A percentile compares a stretch with the other conserved stretches of the same genome.
phyloP scores from a whole-genome alignment of 2,797 vertebrate species.

The Lerista edwardsae region DNA sequence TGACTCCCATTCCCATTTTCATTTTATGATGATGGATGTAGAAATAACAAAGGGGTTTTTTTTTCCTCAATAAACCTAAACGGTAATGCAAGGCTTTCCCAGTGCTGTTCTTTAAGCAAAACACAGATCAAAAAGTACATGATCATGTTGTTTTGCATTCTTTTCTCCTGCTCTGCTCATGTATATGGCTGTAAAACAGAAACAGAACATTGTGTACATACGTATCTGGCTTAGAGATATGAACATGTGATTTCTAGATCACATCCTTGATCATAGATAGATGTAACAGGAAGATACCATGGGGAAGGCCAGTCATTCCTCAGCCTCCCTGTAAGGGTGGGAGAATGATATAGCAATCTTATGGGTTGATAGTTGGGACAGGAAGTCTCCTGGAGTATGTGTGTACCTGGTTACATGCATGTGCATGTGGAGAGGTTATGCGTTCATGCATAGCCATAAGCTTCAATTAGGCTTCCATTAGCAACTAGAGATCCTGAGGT shows the following conservation, averaged over 20 bases:
- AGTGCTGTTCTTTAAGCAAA: not conserved
- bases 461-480: not conserved
- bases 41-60: not conserved
- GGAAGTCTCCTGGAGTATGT: not conserved
- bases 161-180: too few species aligned
- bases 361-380: not conserved
- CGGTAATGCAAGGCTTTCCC: not conserved
- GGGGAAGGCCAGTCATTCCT: not conserved
- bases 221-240: not conserved
- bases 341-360: not conserved
- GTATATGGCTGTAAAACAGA: not conserved
- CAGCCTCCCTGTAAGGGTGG: not conserved
- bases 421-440: not conserved
- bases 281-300: not conserved
- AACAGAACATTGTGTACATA: not conserved
- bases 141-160: not conserved
- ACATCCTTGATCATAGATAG: not conserved
- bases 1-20: not conserved
- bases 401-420: not conserved
- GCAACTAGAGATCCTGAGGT: not conserved
- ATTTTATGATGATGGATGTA: not conserved
- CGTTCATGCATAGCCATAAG: too few species aligned
- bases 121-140: not conserved
- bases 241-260: not conserved
- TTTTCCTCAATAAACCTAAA: not conserved